Evolutionary conservation across 2,888 invertebrate genomes (phyloP), one percentile per base, ranked within the genome.

Genomic region (Cryptocephalus moraei): DNA sequence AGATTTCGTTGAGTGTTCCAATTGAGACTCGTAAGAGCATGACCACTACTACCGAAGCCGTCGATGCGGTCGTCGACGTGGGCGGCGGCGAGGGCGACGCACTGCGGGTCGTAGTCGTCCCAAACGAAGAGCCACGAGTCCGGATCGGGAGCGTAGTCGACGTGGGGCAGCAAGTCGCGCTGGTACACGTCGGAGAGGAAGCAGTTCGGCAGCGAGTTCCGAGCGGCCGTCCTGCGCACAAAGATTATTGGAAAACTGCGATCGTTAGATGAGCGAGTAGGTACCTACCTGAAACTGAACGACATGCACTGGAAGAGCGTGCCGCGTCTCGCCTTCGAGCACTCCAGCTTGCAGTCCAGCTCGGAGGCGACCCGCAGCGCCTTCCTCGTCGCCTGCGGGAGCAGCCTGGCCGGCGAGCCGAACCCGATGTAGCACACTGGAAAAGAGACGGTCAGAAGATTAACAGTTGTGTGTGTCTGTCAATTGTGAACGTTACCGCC

Each of bases 401-500:
- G 73, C 6, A 90, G 69, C 55, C 78, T 78, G 0, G 88, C 86
- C 0, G 87, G 82, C n/a, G 78, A 80, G 41, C 85, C 84, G 63
- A 87, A 86, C 49, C 84, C 84, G 32, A 86, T 74, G 62, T 88
- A 90, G 62, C 89, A 90, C 52, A 81, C 87, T 85, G 71, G 45
- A 72, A 67, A 38, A 46, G n/a, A n/a, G n/a, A n/a, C n/a, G n/a
- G n/a, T n/a, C n/a, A n/a, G n/a, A n/a, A n/a, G n/a, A n/a, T n/a
- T n/a, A n/a, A n/a, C n/a, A n/a, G n/a, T n/a, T n/a, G n/a, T n/a
- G n/a, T n/a, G n/a, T n/a, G n/a, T n/a, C n/a, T 22, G 22, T 22
- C 22, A 22, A 22, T 22, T 22, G n/a, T n/a, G n/a, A n/a, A n/a
- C n/a, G n/a, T n/a, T n/a, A n/a, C n/a, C n/a, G n/a, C n/a, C n/a